Base-by-base conservation (phyloP, 2,888 invertebrate species). In the Phortica magna region DNA sequence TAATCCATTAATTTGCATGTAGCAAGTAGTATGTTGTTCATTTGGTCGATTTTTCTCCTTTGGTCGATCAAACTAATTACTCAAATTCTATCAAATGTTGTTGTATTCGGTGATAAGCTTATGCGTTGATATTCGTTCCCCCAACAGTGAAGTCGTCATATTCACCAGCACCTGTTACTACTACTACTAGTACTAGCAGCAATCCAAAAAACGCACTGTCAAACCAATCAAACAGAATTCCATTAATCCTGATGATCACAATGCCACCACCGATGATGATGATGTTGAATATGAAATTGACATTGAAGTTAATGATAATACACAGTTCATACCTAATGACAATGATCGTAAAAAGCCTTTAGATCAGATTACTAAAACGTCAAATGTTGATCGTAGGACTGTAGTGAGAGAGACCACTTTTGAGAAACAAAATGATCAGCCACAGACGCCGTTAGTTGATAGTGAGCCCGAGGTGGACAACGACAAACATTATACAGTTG, bases 361-460 rank as follows among this genome's bases (percentile, higher is more conserved):
- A 80, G 81, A 65, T 43, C 83, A 83, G 17, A 87, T 79, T 73
- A 82, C 87, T 67, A 85, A 85, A 74, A 81, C 85, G 42, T 82
- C 84, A 2, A 85, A 79, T 77, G 79, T 83, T 75, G 88, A 87
- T 72, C 83, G 84, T 81, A 86, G 84, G 61, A 82, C 84, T 59
- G 81, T 86, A 68, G 80, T 82, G 77, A 83, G 88, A 59, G 87
- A 90, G 75, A 83, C 83, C 3, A 87, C 84, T 22, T 86, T 89
- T 59, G 89, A 90, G 74, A 83, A 80, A 7, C n/a, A 10, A 17
- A 12, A 19, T 19, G 59, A 17, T 53, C 53, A 7, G 12, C 53
- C 53, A 53, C n/a, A 14, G 53, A 53, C 10, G 53, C 53, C 53
- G n/a, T 10, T 14, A 53, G n/a, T 19, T 59, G 17, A 12, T 59